Base-by-base conservation (phyloP, 2,888 invertebrate genomes). In the Neoitamus cyanurus region DNA sequence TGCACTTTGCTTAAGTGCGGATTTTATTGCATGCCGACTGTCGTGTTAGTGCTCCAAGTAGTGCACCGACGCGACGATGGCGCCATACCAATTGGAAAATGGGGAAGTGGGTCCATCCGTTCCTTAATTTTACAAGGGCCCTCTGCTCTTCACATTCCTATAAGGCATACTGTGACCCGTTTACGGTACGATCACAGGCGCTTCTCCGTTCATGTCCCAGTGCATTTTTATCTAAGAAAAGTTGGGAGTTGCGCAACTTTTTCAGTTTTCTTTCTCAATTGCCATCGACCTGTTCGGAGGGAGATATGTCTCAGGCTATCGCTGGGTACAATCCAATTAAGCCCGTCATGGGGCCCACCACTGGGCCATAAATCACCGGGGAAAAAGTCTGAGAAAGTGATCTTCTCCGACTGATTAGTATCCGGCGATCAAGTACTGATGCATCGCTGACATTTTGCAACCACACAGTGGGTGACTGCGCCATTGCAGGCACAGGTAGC, bases 301-400 rank as follows among this genome's bases (percentile, higher is more conserved):
- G 25, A 58, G 58, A 20, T 58, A 15, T 58, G 58, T 15, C 58
- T n/a, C 58, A 58, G 9, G 20, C 58, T 58, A 58, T 58, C 58
- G 25, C 25, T 9, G 58, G 25, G 4, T 58, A 58, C 58, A 58
- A 58, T 58, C 58, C 58, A 58, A 58, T 58, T 58, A 58, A 58
- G 58, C 58, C 25, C 58, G 15, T 58, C 58, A 20, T 2, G 58
- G 25, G 58, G 25, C 9, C 58, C 58, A 58, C 0, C 25, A 58
- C 6, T 20, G 20, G 58, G 11, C 58, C 58, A 58, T 58, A 58
- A 58, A 58, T 58, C 58, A 58, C 58, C 1, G 25, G 9, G 20
- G 58, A 58, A 58, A 58, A 58, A 58, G 25, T 58, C 58, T 58
- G 58, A 58, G 58, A 58, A 58, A 58, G 58, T 58, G 58, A 58